A percentile compares a stretch with the other conserved stretches of the same genome.
These are phyloP conservation scores for Simalia tracyae DNA, from an alignment of 2,797 vertebrate genomes.

Conservation along the genomic window DNA sequence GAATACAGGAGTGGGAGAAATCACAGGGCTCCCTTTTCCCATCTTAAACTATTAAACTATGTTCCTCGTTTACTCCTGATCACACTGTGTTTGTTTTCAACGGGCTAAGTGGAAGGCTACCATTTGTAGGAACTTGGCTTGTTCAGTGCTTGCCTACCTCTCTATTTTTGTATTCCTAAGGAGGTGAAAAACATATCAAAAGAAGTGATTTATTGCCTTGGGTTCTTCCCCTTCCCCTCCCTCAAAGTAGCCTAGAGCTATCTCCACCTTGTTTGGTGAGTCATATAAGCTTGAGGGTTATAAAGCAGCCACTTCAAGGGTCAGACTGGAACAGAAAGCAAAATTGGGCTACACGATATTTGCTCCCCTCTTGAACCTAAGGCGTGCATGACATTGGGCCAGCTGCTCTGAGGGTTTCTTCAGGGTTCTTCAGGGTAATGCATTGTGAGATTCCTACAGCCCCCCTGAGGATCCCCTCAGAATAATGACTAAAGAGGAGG, in stretches of 20 bases:
- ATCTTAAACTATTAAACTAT: background rate
- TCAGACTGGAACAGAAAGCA: background rate
- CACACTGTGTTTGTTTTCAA: constrained; percentile 12
- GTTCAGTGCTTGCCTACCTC: background rate
- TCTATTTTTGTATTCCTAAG: background rate
- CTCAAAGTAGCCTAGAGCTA: background rate
- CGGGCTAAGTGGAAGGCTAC: background rate
- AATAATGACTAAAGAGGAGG: no score
- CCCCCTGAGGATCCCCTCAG: no score
- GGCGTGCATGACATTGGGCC: no score
- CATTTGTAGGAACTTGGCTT: background rate
- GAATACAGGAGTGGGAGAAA: background rate
- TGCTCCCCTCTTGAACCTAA: background rate
- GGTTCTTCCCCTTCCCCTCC: background rate
- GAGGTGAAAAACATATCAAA: background rate
- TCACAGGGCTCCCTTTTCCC: background rate
- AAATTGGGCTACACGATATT: background rate
- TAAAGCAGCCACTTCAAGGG: background rate
- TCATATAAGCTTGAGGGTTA: background rate
- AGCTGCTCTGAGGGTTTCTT: no score
- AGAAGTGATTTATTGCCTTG: background rate
- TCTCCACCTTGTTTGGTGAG: background rate
- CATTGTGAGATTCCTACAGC: no score
- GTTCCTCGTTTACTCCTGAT: background rate
- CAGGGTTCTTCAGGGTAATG: no score